A percentile compares a stretch with the other conserved stretches of the same genome.
Conservation (phyloP, 1,140 invertebrate species). For the Myzus persicae region DNA sequence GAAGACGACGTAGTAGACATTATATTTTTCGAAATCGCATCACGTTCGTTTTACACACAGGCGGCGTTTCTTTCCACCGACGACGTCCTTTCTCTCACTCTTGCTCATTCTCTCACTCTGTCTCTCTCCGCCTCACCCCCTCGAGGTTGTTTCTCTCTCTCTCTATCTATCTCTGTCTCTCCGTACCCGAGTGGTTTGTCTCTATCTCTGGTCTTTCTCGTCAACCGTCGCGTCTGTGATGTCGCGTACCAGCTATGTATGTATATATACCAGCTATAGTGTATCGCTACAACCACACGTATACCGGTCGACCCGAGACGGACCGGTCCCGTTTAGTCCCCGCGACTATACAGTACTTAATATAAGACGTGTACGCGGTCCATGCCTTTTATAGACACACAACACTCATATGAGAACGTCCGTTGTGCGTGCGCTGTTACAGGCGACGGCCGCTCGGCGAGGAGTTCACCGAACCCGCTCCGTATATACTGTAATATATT, state of each 20-base stretch:
- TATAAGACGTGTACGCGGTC: not conserved
- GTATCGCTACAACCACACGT: not conserved
- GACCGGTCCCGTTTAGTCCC: conserved; percentile 34
- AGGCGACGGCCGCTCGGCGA: not conserved
- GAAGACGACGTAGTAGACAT: conserved; percentile 1
- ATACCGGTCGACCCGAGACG: not conserved
- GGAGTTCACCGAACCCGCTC: conserved; percentile 32
- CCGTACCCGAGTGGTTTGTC: not conserved
- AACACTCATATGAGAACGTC: not conserved
- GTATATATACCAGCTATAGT: too few relatives aligned
- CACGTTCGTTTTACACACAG: conserved; percentile 23
- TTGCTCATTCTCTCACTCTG: not conserved
- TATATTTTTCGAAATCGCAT: conserved; percentile 50
- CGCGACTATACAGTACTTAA: not conserved
- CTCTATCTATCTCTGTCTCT: not conserved
- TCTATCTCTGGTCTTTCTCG: not conserved
- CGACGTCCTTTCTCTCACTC: not conserved
- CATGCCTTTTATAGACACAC: conserved; percentile 37
- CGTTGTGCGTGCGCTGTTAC: not conserved
- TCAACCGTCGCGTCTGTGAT: not conserved
- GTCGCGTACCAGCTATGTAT: not conserved
- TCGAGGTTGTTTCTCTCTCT: not conserved
- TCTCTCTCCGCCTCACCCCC: not conserved
- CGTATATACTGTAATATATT: not conserved
- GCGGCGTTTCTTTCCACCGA: not conserved